phyloP scores from a whole-genome alignment of 1,140 invertebrate genomes.

The Leptinotarsa undecemlineata region DNA sequence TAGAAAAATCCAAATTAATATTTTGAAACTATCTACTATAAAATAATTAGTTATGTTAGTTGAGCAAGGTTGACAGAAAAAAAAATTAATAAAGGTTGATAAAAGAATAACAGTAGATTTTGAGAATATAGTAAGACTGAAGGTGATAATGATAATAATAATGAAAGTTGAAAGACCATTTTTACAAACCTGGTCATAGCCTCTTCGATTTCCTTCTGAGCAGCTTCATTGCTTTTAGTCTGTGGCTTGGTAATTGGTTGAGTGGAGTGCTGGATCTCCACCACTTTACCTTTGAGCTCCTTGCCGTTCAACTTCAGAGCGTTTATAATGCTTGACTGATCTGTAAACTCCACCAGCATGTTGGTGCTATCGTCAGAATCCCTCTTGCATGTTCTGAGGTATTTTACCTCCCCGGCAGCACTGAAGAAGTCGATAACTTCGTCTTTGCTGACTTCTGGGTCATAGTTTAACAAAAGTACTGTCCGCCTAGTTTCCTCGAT shows the following conservation, averaged over 20 bases:
- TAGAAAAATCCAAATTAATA: too few species aligned
- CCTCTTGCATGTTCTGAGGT: constrained; percentile 87
- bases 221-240: constrained; percentile 92
- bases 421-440: constrained; percentile 86
- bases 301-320: constrained; percentile 87
- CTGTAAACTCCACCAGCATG: constrained; percentile 92
- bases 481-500: constrained; percentile 97
- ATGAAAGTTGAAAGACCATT: not conserved
- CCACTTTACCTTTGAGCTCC: constrained; percentile 66
- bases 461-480: constrained; percentile 78
- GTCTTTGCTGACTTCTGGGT: constrained; percentile 66
- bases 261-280: constrained; percentile 84
- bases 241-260: constrained; percentile 91
- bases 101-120: too few species aligned
- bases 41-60: too few species aligned
- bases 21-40: too few species aligned
- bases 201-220: constrained; percentile 93
- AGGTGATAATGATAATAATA: too few species aligned
- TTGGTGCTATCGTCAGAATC: constrained; percentile 77
- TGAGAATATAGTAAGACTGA: too few species aligned
- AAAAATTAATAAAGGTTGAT: too few species aligned
- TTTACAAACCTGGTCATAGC: constrained; percentile 78
- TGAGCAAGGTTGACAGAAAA: too few species aligned
- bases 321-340: constrained; percentile 84
- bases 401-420: constrained; percentile 91